phyloP scores from a whole-genome alignment of 2,113 vertebrate species.

The Odocoileus virginianus region DNA sequence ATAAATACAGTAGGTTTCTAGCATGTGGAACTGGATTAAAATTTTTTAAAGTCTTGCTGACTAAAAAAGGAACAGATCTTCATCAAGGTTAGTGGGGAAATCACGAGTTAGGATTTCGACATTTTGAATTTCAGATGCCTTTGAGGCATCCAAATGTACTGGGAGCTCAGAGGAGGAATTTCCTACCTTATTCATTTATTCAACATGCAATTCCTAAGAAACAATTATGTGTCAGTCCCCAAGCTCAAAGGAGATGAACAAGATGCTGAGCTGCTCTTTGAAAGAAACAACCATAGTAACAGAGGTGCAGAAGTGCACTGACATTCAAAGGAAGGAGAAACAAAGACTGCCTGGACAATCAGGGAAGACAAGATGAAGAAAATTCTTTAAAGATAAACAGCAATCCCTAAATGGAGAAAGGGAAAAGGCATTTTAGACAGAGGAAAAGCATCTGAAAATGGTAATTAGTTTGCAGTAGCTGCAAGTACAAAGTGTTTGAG shows the following conservation, averaged over 20 bases:
- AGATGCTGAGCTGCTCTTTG: background rate
- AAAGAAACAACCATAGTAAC: background rate
- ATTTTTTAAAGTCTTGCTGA: background rate
- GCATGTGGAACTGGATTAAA: background rate
- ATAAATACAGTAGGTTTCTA: background rate
- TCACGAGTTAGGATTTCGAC: background rate
- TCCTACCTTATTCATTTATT: background rate
- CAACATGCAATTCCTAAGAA: slow-evolving; percentile 11
- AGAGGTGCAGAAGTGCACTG: background rate
- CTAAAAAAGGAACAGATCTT: background rate
- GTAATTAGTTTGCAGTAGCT: background rate
- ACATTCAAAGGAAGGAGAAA: background rate
- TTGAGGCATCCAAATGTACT: background rate
- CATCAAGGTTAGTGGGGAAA: background rate
- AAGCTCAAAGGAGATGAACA: background rate
- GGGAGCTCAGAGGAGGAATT: background rate
- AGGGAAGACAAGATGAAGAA: background rate
- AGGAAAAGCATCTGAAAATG: background rate
- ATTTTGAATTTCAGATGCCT: slow-evolving; percentile 29
- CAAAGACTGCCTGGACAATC: background rate
- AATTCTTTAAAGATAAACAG: slow-evolving; percentile 22
- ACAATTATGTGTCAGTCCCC: background rate
- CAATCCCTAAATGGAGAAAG: background rate
- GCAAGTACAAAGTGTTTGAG: background rate
- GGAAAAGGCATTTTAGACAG: background rate